Evolutionary conservation across 2,113 vertebrate genomes (phyloP).

Genomic region (Lagopus muta): DNA sequence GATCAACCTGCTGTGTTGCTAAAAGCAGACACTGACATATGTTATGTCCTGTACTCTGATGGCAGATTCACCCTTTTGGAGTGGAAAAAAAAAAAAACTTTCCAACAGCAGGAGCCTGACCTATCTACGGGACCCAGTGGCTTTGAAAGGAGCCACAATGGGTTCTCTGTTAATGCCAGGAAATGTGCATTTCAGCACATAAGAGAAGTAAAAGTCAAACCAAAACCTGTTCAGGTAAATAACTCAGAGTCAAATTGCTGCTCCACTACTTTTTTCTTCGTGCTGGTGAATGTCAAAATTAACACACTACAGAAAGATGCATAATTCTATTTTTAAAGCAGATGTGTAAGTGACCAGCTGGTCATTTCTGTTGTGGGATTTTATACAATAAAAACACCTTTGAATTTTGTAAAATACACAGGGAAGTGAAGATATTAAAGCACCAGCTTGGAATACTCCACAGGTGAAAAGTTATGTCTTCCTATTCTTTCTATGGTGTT

Average conservation of each 20-base stretch:
- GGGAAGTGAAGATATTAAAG: constrained; percentile 44
- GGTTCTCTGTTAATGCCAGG: background rate
- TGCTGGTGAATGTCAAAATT: constrained; percentile 43
- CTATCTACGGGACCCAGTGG: background rate
- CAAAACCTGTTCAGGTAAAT: background rate
- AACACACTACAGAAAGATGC: constrained; percentile 39
- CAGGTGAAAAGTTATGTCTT: background rate
- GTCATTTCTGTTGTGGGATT: constrained; percentile 20
- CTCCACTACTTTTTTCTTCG: constrained; percentile 12
- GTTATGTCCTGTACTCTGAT: background rate
- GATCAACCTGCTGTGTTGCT: accelerated
- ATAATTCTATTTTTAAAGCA: constrained; percentile 28
- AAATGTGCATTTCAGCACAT: background rate
- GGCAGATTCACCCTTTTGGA: background rate
- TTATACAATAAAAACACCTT: constrained; percentile 58
- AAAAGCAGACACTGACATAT: background rate
- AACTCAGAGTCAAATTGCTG: constrained; percentile 43
- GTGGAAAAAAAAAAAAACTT: background rate
- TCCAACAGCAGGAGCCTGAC: background rate
- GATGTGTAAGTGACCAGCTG: background rate
- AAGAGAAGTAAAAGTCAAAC: background rate
- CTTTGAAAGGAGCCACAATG: background rate
- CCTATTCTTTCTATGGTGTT: background rate
- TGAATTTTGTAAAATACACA: constrained; percentile 41
- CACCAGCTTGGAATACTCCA: constrained; percentile 23